A percentile compares a stretch with the other conserved stretches of the same genome.
These are phyloP conservation scores for Phodopus roborovskii DNA, from an alignment of 2,113 vertebrate species.

Conservation along the genomic window DNA sequence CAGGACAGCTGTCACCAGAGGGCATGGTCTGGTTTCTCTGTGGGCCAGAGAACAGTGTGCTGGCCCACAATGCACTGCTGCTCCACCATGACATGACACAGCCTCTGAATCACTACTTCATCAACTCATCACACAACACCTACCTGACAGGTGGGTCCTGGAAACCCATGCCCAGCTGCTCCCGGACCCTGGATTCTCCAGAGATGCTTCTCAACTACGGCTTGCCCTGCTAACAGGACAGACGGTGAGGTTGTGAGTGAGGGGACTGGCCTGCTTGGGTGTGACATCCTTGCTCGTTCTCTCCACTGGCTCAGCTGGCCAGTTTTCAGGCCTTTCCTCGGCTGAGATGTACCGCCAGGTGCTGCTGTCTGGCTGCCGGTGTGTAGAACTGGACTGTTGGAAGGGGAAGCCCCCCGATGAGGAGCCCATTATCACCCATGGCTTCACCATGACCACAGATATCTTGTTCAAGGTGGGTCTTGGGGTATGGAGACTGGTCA, in stretches of 20 bases:
- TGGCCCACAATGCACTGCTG: slow-evolving; percentile 91
- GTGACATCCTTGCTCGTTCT: background rate
- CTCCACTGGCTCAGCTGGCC: slow-evolving; percentile 88
- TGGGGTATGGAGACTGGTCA: background rate
- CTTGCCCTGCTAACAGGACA: background rate
- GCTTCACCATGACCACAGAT: slow-evolving; percentile 99
- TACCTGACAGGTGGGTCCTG: slow-evolving; percentile 93
- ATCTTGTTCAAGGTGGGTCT: slow-evolving; percentile 95
- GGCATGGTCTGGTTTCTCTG: slow-evolving; percentile 95
- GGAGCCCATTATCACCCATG: slow-evolving; percentile 98
- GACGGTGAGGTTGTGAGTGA: fast-evolving
- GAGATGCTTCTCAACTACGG: background rate
- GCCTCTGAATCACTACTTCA: slow-evolving; percentile 95
- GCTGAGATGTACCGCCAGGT: slow-evolving; percentile 98
- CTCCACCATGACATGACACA: slow-evolving; percentile 95
- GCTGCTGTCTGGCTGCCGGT: slow-evolving; percentile 95
- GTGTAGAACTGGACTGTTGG: slow-evolving; percentile 98
- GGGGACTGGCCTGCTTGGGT: background rate
- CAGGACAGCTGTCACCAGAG: slow-evolving; percentile 95
- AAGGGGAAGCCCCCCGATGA: slow-evolving; percentile 97
- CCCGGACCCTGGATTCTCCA: background rate
- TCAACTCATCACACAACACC: slow-evolving; percentile 99
- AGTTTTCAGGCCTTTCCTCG: slow-evolving; percentile 96
- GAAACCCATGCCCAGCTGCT: background rate
- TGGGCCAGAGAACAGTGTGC: slow-evolving; percentile 93